phyloP scores from a whole-genome alignment of 1,140 invertebrate species.

The Papilio xuthus region DNA sequence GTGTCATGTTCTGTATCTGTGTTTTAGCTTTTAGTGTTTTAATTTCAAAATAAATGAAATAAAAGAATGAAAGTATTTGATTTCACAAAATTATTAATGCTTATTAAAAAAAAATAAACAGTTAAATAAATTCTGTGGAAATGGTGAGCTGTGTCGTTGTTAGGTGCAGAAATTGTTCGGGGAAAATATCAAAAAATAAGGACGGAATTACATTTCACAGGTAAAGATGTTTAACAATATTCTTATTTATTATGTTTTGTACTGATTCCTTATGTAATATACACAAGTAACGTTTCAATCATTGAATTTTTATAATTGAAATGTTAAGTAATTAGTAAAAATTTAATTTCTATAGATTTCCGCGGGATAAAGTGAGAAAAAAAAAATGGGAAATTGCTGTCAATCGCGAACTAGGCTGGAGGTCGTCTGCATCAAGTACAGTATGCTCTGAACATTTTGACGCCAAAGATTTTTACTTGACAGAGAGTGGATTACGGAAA shows the following conservation, averaged over 20 bases:
- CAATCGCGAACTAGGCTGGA: constrained; percentile 59
- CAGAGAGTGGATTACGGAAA: constrained; percentile 59
- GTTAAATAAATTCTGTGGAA: neutral
- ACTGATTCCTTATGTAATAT: neutral
- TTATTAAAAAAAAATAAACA: neutral
- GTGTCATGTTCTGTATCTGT: neutral
- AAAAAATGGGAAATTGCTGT: constrained; percentile 65
- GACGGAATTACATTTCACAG: constrained; percentile 70
- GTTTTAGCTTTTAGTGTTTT: neutral
- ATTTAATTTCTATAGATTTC: constrained; percentile 41
- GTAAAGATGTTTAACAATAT: constrained; percentile 42
- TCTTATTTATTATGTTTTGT: neutral
- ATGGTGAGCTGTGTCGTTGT: constrained; percentile 65
- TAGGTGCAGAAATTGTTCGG: constrained; percentile 62
- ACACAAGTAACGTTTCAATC: neutral
- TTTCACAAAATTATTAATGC: neutral
- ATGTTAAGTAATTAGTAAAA: constrained; percentile 3
- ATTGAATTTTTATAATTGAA: neutral
- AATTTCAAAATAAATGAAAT: neutral
- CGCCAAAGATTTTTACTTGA: constrained; percentile 62
- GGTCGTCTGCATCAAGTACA: constrained; percentile 56
- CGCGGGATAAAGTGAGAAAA: constrained; percentile 56
- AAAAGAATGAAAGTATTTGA: neutral
- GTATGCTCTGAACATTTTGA: constrained; percentile 71
- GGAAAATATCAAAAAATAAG: constrained; percentile 65